These are phyloP conservation scores for Virgularia gustaviana DNA, from an alignment of 92 coral and sea anemone species.

Conservation along the genomic window DNA sequence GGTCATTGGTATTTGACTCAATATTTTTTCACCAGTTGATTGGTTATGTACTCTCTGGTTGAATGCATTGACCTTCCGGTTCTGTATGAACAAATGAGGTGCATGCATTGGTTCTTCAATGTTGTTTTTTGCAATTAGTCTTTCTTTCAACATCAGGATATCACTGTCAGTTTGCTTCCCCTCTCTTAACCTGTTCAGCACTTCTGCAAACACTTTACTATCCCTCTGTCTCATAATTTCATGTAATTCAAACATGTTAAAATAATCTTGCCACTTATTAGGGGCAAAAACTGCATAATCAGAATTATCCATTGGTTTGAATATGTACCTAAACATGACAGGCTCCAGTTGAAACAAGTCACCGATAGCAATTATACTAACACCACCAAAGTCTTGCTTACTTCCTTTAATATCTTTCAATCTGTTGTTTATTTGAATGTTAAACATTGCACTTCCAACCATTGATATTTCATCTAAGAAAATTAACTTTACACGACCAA, in stretches of 20 bases:
- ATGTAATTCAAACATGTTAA: slow-evolving; percentile 53
- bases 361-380: slow-evolving; percentile 58
- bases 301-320: slow-evolving; percentile 52
- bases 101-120: slow-evolving; percentile 35
- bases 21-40: slow-evolving; percentile 46
- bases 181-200: too few species aligned
- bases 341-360: slow-evolving; percentile 56
- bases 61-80: slow-evolving; percentile 45
- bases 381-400: slow-evolving; percentile 57
- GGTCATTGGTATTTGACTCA: slow-evolving; percentile 56
- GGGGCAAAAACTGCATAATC: slow-evolving; percentile 68
- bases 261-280: too few species aligned
- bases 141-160: slow-evolving; percentile 43
- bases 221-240: slow-evolving; percentile 60
- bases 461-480: slow-evolving; percentile 59
- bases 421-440: slow-evolving; percentile 60
- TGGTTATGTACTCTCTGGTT: slow-evolving; percentile 47
- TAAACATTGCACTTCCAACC: slow-evolving; percentile 66
- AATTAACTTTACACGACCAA: slow-evolving; percentile 31
- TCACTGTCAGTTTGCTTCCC: slow-evolving; percentile 47
- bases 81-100: slow-evolving; percentile 53
- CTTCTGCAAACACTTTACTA: too few species aligned
- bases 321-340: slow-evolving; percentile 64
- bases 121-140: slow-evolving; percentile 24
- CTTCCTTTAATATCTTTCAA: slow-evolving; percentile 57